Evolutionary conservation across 2,888 invertebrate genomes (phyloP).

Genomic region (Dendrolimus pini): DNA sequence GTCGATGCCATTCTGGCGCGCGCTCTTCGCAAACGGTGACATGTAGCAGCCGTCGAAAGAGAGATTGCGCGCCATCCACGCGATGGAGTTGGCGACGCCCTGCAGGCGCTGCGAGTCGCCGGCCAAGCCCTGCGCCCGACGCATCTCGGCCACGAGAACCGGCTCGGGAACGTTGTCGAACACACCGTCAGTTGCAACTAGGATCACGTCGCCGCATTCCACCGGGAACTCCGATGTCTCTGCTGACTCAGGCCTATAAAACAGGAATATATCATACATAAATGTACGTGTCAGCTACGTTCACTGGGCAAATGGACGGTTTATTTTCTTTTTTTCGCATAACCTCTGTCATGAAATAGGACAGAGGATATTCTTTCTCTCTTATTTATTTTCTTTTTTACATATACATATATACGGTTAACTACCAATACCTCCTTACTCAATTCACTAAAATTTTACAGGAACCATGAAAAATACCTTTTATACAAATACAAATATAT

Average conservation of each 20-base stretch:
- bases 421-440: neutral
- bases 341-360: too few species aligned
- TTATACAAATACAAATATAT: too few species aligned
- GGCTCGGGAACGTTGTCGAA: constrained; percentile 98
- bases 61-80: constrained; percentile 95
- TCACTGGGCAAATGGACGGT: too few species aligned
- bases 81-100: constrained; percentile 95
- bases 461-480: too few species aligned
- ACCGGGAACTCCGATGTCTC: constrained; percentile 92
- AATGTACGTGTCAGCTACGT: too few species aligned
- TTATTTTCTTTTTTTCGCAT: too few species aligned
- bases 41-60: constrained; percentile 96
- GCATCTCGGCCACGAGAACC: constrained; percentile 90
- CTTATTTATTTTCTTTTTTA: too few species aligned
- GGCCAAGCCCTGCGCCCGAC: constrained; percentile 70
- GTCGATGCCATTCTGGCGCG: constrained; percentile 94
- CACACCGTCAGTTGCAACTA: constrained; percentile 98
- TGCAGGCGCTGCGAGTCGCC: constrained; percentile 86
- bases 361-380: too few species aligned
- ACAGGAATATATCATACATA: too few species aligned
- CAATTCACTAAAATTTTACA: too few species aligned
- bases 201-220: constrained; percentile 94
- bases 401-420: too few species aligned
- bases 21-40: constrained; percentile 97
- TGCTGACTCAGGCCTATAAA: constrained; percentile 90